Evolutionary conservation across 2,888 invertebrate species (phyloP), one percentile per base, ranked within the genome.

Genomic region (Oligia latruncula): DNA sequence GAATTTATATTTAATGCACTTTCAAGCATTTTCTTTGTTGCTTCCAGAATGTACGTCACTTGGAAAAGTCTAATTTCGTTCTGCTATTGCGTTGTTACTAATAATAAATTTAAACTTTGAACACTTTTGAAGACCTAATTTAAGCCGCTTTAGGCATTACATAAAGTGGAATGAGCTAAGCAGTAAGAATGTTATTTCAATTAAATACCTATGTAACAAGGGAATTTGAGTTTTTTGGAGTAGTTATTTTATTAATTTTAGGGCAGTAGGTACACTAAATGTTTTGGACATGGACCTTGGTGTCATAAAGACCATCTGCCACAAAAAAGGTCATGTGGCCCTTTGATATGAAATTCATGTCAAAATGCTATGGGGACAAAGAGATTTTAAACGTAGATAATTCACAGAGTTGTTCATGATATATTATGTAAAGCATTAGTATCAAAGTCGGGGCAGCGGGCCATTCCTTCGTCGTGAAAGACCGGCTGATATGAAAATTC

Each of bases 401-500:
- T 93, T 92, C 85, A 90, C 84, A 86, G 78, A 91, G 91, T 90
- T 91, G 88, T 91, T 92, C 88, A 89, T 92, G 91, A 92, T 93
- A 91, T 94, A 93, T 93, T 94, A 95, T 94, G 93, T 93, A 95
- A 95, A 93, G 92, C 92, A 93, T 94, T 93, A 93, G 94, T 94
- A 94, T 93, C 92, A 92, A 91, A 92, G 92, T 90, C 87, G 92
- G 91, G 90, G 91, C 92, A 92, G 90, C 93, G 92, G 93, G 93
- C 94, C 94, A 94, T 96, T 95, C 95, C 94, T 95, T 93, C 91
- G 92, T 89, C 92, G 92, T 92, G 93, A 93, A 95, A 94, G 93
- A 94, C 93, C 93, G 95, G 93, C 95, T 95, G 96, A 96, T 96
- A 96, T 96, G 96, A 96, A 96, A 96, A 96, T 96, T 96, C 95